Conservation (phyloP, 2,797 vertebrate genomes). For the Nothura maculosa region DNA sequence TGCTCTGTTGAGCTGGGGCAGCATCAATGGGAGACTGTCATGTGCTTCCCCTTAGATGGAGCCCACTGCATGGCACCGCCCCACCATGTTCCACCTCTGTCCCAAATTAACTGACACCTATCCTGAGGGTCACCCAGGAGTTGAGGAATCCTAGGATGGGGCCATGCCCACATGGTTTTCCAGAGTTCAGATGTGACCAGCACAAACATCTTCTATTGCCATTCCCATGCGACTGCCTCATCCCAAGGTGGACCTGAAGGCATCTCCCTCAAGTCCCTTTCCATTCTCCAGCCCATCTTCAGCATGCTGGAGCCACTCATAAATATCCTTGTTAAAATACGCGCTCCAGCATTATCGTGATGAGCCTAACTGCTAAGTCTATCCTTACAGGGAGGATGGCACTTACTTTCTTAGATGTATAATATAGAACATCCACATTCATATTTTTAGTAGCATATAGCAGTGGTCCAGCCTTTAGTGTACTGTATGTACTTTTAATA, state of each 20-base stretch:
- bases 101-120: background rate
- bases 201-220: background rate
- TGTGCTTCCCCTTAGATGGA: too few species aligned
- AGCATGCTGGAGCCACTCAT: background rate
- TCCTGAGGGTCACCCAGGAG: background rate
- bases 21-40: background rate
- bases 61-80: background rate
- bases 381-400: conserved; percentile 73
- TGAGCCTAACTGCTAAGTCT: conserved; percentile 64
- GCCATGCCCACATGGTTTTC: background rate
- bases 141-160: background rate
- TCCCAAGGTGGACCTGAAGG: background rate
- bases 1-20: background rate
- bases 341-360: conserved; percentile 23
- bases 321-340: conserved; percentile 71
- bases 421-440: conserved; percentile 65
- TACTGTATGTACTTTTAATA: conserved; percentile 92
- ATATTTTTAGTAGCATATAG: conserved; percentile 82
- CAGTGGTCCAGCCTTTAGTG: conserved; percentile 81
- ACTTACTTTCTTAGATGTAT: conserved; percentile 62
- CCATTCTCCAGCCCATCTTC: background rate
- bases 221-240: background rate
- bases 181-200: background rate
- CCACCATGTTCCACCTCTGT: background rate
- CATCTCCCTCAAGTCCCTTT: background rate